Conservation (phyloP, 1,140 invertebrate species). For the Penaeus japonicus region DNA sequence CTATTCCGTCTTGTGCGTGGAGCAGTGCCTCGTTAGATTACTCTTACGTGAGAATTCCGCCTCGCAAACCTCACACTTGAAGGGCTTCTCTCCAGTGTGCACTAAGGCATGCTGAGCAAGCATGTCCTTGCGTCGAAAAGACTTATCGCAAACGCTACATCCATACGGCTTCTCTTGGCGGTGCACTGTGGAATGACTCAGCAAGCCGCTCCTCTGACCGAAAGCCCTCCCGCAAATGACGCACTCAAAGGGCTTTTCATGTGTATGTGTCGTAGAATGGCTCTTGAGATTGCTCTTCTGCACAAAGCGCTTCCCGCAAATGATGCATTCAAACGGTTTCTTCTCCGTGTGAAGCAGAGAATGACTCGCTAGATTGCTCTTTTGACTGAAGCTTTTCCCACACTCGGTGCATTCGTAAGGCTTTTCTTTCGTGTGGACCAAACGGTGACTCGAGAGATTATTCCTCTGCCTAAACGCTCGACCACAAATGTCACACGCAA, state of each 20-base stretch:
- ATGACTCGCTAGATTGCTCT: neutral
- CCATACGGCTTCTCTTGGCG: conserved; percentile 78
- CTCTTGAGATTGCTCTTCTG: conserved; percentile 79
- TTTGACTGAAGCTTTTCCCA: too few species aligned
- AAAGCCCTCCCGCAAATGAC: conserved; percentile 93
- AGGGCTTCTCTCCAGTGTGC: too few species aligned
- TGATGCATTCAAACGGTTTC: conserved; percentile 57
- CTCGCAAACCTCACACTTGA: too few species aligned
- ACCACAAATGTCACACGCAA: too few species aligned
- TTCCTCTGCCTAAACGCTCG: too few species aligned
- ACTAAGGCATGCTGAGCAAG: too few species aligned
- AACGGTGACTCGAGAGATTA: too few species aligned
- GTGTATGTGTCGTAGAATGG: conserved; percentile 66
- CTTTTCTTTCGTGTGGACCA: too few species aligned
- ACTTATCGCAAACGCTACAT: conserved; percentile 85
- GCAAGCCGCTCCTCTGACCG: conserved; percentile 75
- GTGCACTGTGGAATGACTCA: conserved; percentile 62
- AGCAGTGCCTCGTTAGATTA: too few species aligned
- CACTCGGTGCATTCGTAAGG: too few species aligned
- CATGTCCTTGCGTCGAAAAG: conserved; percentile 75
- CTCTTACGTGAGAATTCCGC: too few species aligned
- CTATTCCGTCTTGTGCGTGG: too few species aligned
- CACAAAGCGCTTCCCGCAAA: conserved; percentile 74
- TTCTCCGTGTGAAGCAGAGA: conserved; percentile 58
- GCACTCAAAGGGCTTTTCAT: conserved; percentile 74